Conservation (phyloP, 2,888 invertebrate genomes). For the Arrhopalites spinosus region DNA sequence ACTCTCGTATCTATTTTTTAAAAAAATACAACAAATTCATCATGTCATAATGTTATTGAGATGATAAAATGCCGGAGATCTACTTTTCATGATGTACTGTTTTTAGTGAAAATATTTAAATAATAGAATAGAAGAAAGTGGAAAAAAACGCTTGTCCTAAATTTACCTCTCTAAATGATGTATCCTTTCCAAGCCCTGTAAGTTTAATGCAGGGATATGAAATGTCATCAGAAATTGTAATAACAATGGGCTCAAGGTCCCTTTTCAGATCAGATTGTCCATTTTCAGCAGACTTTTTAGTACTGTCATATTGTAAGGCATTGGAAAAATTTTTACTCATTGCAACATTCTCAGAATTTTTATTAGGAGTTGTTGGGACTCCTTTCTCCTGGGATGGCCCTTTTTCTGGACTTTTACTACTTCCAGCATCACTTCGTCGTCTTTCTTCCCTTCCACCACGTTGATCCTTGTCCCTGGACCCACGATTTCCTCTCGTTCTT, state of each 20-base stretch:
- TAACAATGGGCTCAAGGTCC: constrained; percentile 20
- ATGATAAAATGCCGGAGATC: too few species aligned
- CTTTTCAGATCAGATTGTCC: background rate
- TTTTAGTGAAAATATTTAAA: too few species aligned
- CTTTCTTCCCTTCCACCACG: constrained; percentile 59
- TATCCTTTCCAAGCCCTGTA: constrained; percentile 49
- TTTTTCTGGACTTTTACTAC: constrained; percentile 22
- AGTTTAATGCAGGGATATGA: constrained; percentile 51
- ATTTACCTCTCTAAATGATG: constrained; percentile 52
- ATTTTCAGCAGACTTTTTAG: constrained; percentile 8
- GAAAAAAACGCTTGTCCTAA: too few species aligned
- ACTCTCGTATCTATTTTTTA: constrained; percentile 47
- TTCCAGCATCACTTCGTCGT: constrained; percentile 58
- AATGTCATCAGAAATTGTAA: constrained; percentile 44
- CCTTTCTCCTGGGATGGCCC: background rate
- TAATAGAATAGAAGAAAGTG: too few species aligned
- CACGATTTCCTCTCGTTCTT: constrained; percentile 28
- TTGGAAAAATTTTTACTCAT: background rate
- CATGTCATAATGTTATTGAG: too few species aligned
- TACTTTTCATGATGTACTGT: too few species aligned
- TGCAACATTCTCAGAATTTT: background rate
- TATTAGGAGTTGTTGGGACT: background rate
- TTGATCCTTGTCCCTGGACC: constrained; percentile 42
- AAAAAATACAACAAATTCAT: background rate
- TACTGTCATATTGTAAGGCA: too few species aligned